These are phyloP conservation scores for Sussaba pulchella DNA, from an alignment of 2,888 invertebrate species.

Conservation along the genomic window DNA sequence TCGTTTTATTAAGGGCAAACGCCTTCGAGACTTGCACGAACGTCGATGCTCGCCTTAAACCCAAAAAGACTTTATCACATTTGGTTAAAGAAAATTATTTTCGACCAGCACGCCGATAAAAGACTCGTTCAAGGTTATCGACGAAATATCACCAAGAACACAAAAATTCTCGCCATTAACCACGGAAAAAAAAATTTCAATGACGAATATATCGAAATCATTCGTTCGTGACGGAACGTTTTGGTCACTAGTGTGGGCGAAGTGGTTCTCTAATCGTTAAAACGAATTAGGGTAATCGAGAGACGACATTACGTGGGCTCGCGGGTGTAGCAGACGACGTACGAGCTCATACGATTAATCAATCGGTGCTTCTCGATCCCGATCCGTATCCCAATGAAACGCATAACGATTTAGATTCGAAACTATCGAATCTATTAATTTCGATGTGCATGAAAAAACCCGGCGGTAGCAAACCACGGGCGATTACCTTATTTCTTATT, in stretches of 20 bases:
- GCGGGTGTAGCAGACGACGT: constrained; percentile 45
- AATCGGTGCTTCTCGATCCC: constrained; percentile 15
- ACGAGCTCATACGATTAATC: constrained; percentile 57
- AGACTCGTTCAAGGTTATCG: too few species aligned
- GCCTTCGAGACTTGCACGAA: not conserved
- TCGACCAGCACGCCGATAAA: too few species aligned
- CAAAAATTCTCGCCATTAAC: too few species aligned
- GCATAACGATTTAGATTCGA: constrained; percentile 49
- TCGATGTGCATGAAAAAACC: constrained; percentile 46
- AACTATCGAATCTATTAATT: constrained; percentile 44
- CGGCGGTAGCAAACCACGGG: constrained; percentile 28
- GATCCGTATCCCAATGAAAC: constrained; percentile 54
- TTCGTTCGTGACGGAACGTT: constrained; percentile 61
- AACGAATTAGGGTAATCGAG: constrained; percentile 77
- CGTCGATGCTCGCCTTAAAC: constrained; percentile 1
- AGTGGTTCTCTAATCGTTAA: constrained; percentile 69
- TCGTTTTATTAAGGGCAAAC: not conserved
- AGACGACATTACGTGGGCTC: constrained; percentile 74
- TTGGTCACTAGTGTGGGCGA: constrained; percentile 69
- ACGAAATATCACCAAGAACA: too few species aligned
- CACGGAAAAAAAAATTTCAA: too few species aligned
- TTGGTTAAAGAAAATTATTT: too few species aligned
- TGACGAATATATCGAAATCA: constrained; percentile 76
- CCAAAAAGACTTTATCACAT: too few species aligned
- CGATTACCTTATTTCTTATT: constrained; percentile 59